phyloP scores from a whole-genome alignment of 2,797 vertebrate species.

The Cheirogaleus major region DNA sequence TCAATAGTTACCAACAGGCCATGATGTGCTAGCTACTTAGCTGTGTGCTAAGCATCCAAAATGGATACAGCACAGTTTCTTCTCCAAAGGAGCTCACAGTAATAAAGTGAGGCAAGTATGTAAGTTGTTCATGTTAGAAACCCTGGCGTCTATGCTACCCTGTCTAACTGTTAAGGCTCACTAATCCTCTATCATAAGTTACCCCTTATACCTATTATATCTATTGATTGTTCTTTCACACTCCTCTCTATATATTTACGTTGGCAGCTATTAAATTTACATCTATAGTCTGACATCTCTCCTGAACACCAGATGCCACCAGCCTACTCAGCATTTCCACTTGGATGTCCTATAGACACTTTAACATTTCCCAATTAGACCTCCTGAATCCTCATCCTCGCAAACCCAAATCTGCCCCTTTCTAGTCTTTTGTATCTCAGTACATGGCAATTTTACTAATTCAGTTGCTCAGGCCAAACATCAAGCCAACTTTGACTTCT shows the following conservation, averaged over 20 bases:
- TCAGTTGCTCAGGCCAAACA: background rate
- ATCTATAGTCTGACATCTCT: background rate
- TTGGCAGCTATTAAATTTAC: background rate
- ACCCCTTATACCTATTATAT: no score
- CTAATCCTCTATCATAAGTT: background rate
- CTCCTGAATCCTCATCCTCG: background rate
- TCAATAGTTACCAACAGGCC: background rate
- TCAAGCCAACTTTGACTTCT: background rate
- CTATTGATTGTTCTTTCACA: background rate
- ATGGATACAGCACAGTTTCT: background rate
- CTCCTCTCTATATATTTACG: background rate
- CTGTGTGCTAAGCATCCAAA: background rate
- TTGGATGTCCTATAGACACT: background rate
- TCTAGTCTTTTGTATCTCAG: background rate
- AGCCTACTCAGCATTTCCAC: background rate
- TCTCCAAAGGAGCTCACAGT: background rate
- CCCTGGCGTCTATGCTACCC: background rate
- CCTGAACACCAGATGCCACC: background rate
- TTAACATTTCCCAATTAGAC: background rate
- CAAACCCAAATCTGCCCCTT: background rate
- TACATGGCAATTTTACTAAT: background rate
- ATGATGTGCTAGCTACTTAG: background rate
- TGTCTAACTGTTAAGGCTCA: background rate
- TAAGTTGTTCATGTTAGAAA: background rate
- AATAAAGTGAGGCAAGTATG: background rate